Evolutionary conservation across 1,140 invertebrate species (phyloP), one percentile per base, ranked within the genome.

Genomic region (Drosophila rhopaloa): DNA sequence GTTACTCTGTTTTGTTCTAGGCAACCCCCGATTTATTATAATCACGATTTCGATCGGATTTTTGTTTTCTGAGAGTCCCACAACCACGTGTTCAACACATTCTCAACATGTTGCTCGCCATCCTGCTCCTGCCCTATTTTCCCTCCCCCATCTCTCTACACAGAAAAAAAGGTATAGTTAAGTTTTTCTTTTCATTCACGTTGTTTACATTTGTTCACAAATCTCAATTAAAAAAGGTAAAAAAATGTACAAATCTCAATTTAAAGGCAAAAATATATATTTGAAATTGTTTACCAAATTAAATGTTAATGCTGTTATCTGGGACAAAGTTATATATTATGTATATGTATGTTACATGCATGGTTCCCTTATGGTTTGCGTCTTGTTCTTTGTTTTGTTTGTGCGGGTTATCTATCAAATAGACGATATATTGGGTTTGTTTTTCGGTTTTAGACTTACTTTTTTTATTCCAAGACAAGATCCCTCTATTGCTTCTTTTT

Each of bases 81-180:
- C 50, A 62, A 82, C 83, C 83, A 86, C 83, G 83, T 86, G 83
- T 88, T 86, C 63, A 86, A 82, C 83, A 86, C 71, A 88, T 86
- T 86, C 76, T 59, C 63, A 88, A 88, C 83, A 86, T 79, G 79
- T 80, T 86, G 66, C 58, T 79, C 62, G 50, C 53, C 43, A 50
- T 55, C 60, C 56, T 58, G 14, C 43, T 44, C 29, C 29, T 32
- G 29, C 7, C 29, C 40, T 38, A 27, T 13, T 1, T 24, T 47
- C 10, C 46, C 50, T 19, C 44, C 44, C 48, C 19, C 14, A 14
- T 8, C 7, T 9, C 2, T 13, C 16, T 44, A 24, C 13, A 51
- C 48, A 51, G 8, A 32, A 1, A 51, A 11, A 35, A 51, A 51
- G 5, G 35, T 16, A 24, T 24, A 24, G 24, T 24, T 24, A 24